Base-by-base conservation (phyloP, 2,113 vertebrate genomes). In the Sapajus apella region DNA sequence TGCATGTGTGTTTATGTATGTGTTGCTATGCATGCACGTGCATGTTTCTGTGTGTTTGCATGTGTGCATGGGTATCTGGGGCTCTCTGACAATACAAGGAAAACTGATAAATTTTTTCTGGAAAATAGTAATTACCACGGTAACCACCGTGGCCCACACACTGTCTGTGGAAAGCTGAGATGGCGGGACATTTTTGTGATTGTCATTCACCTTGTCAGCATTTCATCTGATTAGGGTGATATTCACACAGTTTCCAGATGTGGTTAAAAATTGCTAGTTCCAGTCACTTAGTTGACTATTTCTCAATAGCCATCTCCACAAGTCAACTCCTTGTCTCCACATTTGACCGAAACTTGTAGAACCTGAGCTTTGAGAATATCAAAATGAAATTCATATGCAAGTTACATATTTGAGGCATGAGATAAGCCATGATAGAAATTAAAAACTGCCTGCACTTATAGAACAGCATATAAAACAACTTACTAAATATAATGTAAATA, bases 101-200 rank as follows among this genome's bases (percentile, higher is more conserved):
- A 64, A 58, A 6, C 6, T 47, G 50, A 12, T 3, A 2, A 8
- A 2, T 18, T 21, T 23, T 21, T 18, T 50, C 61, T 70, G n/a
- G 47, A 8, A 61, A 27, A 18, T 1, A 3, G 40, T 7, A 16
- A 87, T 6, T 2, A 27, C n/a, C 18, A 2, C 11, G 9, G n/a
- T 27, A 10, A 37, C 14, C 30, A 35, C 55, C 3, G 0, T 14
- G 27, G 77, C 9, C 72, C 40, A 11, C 6, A 6, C 64, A 5
- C 2, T 1, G 3, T 9, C 21, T 77, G 32, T 20, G 87, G 68
- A 50, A 37, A 20, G 1, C 10, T 0, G n/a, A 23, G 9, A 21
- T 23, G 12, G 3, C 1, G 6, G 1, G 6, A 55, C 37, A 2
- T 10, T 20, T 25, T 10, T 55, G 13, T 35, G 4, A 2, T 0